Base-by-base conservation (phyloP, 2,113 vertebrate species). In the Turdus rufiventris region DNA sequence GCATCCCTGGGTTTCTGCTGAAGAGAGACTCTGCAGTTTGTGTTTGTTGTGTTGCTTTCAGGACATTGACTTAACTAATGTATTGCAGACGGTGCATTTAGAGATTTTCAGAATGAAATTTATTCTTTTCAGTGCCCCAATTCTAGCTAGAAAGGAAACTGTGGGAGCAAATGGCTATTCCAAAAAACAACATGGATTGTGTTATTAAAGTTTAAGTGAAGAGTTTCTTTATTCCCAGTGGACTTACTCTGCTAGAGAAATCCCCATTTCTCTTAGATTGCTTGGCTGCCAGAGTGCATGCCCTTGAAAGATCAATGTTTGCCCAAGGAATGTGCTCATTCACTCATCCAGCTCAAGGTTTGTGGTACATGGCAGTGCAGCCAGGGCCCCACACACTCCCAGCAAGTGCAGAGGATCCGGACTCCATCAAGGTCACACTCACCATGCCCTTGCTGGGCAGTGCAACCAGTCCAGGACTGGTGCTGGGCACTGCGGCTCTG, bases 401-500 rank as follows among this genome's bases (percentile, higher is more conserved):
- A 78, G 43, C 19, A 40, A 23, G 1, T 19, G 28, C 43, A 50
- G 42, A 62, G 74, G 34, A 66, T 40, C 51, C 14, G 25, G 28
- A 17, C 25, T 36, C 61, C 36, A 33, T 6, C 28, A 23, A 50
- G 51, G 16, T 26, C 36, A 5, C 1, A 2, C 25, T 62, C 42
- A 57, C 8, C 14, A 18, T 36, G 53, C 14, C 74, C 23, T 18
- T 0, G 0, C 28, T 58, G 38, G 81, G 51, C 38, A 25, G 26
- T 13, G 36, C 56, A 50, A 17, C 28, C 34, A 54, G 21, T 4
- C 29, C 57, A 31, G 38, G n/a, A 50, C 24, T 33, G 0, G 0
- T 0, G 0, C 17, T 28, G 29, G 10, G 20, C 1, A 3, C 48
- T 36, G 43, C 0, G 0, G 24, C 18, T 61, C 43, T 60, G 45